phyloP scores from a whole-genome alignment of 2,888 invertebrate species.

The Acrobasis suavella region DNA sequence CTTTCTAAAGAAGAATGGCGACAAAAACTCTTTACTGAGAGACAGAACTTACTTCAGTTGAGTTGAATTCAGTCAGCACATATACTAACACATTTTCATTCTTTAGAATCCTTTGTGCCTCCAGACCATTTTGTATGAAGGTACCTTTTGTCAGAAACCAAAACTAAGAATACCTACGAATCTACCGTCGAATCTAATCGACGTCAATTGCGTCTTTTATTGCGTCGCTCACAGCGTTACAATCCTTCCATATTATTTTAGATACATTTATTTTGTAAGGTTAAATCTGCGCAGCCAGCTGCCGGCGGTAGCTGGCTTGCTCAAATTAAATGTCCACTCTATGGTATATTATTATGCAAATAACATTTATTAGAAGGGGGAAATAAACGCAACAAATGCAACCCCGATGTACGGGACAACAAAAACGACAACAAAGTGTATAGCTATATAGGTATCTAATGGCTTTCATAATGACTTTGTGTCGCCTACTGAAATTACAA shows the following conservation, averaged over 20 bases:
- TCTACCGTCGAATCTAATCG: slow-evolving; percentile 28
- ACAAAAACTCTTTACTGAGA: not conserved
- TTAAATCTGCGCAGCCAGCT: slow-evolving; percentile 3
- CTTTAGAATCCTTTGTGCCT: slow-evolving; percentile 16
- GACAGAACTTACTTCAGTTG: slow-evolving; percentile 6
- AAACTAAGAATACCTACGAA: slow-evolving; percentile 4
- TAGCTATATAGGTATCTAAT: not conserved
- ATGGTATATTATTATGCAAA: slow-evolving; percentile 12
- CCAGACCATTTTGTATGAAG: slow-evolving; percentile 6
- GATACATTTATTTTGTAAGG: not conserved
- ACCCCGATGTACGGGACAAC: slow-evolving; percentile 2
- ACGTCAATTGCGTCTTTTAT: slow-evolving; percentile 37
- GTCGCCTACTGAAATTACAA: too few species aligned
- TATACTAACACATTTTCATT: slow-evolving; percentile 16
- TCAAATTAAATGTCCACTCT: slow-evolving; percentile 9
- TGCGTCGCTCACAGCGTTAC: slow-evolving; percentile 30
- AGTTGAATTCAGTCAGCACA: slow-evolving; percentile 12
- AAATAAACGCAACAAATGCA: slow-evolving; percentile 5
- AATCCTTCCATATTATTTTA: too few species aligned
- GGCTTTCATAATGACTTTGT: not conserved
- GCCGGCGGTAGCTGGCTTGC: not conserved
- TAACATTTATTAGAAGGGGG: slow-evolving; percentile 15
- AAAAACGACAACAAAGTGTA: slow-evolving; percentile 3
- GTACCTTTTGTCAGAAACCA: slow-evolving; percentile 18
- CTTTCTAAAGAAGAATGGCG: slow-evolving; percentile 4